phyloP scores from a whole-genome alignment of 2,113 vertebrate species.

The Nothobranchius furzeri region DNA sequence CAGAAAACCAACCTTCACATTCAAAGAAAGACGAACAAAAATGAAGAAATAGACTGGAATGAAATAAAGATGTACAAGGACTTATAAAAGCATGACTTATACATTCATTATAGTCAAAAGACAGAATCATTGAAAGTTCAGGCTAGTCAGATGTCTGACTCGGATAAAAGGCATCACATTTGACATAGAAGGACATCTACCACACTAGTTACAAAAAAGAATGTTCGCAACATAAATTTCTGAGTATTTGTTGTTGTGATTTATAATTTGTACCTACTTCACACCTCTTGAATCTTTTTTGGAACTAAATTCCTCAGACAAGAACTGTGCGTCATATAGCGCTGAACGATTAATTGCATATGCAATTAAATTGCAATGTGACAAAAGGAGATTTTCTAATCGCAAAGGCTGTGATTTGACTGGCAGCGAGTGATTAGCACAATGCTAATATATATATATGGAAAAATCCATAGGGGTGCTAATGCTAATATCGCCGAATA shows the following conservation, averaged over 20 bases:
- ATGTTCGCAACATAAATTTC: not conserved
- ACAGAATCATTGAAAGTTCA: not conserved
- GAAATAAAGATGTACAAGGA: not conserved
- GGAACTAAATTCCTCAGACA: constrained; percentile 22
- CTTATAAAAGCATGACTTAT: not conserved
- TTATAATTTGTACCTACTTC: not conserved
- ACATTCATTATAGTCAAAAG: not conserved
- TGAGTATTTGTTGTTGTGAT: too few relatives aligned
- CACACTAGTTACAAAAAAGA: not conserved
- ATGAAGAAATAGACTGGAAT: not conserved
- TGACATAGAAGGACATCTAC: not conserved
- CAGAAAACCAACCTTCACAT: not conserved
- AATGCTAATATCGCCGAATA: too few relatives aligned
- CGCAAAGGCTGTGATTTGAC: too few relatives aligned
- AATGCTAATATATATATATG: too few relatives aligned
- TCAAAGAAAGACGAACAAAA: not conserved
- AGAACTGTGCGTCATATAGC: constrained; percentile 21
- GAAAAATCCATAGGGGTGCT: too few relatives aligned
- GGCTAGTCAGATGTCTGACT: not conserved
- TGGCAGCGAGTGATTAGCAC: too few relatives aligned
- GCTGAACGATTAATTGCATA: too few relatives aligned
- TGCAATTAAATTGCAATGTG: too few relatives aligned
- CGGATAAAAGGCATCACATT: not conserved
- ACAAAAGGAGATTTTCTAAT: too few relatives aligned
- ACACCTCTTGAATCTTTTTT: constrained; percentile 1